Percentiles rank a stretch among this genome's conserved stretches.
These are phyloP conservation scores for Drosophila mettleri DNA, from an alignment of 2,888 invertebrate species.

Conservation along the genomic window DNA sequence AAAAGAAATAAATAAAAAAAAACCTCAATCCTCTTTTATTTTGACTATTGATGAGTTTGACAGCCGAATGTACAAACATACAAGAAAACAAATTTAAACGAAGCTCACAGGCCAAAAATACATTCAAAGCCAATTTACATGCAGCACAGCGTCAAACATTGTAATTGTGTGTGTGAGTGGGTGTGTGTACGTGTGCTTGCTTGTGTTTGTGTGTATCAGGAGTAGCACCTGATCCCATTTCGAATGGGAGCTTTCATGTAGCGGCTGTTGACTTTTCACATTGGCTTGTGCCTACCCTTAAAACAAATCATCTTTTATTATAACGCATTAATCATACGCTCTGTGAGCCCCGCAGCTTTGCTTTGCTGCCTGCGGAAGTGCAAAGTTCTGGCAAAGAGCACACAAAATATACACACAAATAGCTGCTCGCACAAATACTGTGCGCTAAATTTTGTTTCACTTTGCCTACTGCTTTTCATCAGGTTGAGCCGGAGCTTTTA, in stretches of 20 bases:
- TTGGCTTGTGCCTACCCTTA: conserved; percentile 39
- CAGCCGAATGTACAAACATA: conserved; percentile 24
- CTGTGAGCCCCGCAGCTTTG: conserved; percentile 42
- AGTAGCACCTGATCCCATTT: conserved; percentile 52
- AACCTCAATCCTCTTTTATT: conserved; percentile 41
- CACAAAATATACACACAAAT: conserved; percentile 24
- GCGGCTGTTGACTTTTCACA: conserved; percentile 73
- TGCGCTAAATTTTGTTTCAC: conserved; percentile 4
- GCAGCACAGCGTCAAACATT: conserved; percentile 47
- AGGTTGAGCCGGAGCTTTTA: conserved; percentile 52
- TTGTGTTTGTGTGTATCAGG: conserved; percentile 22
- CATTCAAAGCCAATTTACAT: conserved; percentile 71
- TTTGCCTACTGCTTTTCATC: conserved; percentile 22
- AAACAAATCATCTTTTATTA: conserved; percentile 81
- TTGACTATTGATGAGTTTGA: conserved; percentile 36
- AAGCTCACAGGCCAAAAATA: conserved; percentile 30
- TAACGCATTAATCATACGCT: conserved; percentile 74
- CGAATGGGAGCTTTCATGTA: conserved; percentile 50
- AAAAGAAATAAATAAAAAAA: conserved; percentile 33
- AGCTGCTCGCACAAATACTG: conserved; percentile 36
- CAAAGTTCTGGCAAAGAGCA: conserved; percentile 52
- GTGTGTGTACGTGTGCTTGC: conserved; percentile 10
- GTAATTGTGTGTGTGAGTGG: conserved; percentile 33
- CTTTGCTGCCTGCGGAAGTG: conserved; percentile 51
- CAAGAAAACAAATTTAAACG: conserved; percentile 23